Percentiles rank a stretch among this genome's conserved stretches.
Evolutionary conservation across 1,140 invertebrate genomes (phyloP).

Genomic region (Amyelois transitella): DNA sequence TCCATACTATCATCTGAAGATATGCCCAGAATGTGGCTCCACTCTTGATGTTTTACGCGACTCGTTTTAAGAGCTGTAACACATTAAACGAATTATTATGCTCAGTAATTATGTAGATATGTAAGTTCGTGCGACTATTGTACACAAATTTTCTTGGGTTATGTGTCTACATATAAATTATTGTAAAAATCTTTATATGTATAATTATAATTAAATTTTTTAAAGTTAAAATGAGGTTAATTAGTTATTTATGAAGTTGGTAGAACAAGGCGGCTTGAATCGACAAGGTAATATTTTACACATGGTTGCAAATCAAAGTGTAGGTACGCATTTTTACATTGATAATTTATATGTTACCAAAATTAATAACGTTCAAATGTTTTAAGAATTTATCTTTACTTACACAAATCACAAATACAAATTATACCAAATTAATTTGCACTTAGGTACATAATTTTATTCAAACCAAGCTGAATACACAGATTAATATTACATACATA

Average conservation of each 20-base stretch:
- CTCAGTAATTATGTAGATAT: constrained; percentile 41
- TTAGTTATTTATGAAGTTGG: not conserved
- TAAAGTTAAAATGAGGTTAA: not conserved
- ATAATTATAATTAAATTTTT: not conserved
- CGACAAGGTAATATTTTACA: too few species aligned
- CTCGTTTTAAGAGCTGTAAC: constrained; percentile 45
- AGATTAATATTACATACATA: too few species aligned
- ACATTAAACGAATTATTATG: constrained; percentile 47
- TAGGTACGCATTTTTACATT: too few species aligned
- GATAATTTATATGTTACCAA: too few species aligned
- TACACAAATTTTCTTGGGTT: constrained; percentile 16
- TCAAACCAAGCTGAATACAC: too few species aligned
- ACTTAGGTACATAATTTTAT: too few species aligned
- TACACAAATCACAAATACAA: too few species aligned
- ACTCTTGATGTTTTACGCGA: constrained; percentile 47
- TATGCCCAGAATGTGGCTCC: constrained; percentile 41
- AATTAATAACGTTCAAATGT: too few species aligned
- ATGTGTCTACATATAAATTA: not conserved
- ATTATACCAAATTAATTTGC: too few species aligned
- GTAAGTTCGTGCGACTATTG: constrained; percentile 22
- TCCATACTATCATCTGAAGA: constrained; percentile 18
- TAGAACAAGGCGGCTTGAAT: not conserved
- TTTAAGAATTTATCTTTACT: too few species aligned
- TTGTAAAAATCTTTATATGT: not conserved
- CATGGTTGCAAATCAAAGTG: too few species aligned